phyloP scores from a whole-genome alignment of 2,797 vertebrate genomes.

The Ispidina lecontei region DNA sequence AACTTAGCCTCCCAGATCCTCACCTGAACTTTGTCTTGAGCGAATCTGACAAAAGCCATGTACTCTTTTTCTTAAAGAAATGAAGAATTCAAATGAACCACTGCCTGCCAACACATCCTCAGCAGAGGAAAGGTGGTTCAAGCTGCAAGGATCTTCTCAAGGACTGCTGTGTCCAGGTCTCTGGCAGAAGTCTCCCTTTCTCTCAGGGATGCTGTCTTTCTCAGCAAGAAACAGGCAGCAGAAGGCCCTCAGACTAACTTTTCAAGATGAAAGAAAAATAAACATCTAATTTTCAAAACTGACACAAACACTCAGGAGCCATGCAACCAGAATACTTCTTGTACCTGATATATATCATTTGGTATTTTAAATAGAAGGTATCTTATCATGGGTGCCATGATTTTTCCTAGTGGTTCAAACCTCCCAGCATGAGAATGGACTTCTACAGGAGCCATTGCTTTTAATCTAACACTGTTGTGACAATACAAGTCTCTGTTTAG shows the following conservation, averaged over 20 bases:
- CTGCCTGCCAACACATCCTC: background rate
- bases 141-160: background rate
- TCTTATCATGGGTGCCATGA: background rate
- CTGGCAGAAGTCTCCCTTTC: background rate
- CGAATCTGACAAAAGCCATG: background rate
- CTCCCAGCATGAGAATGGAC: background rate
- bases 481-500: background rate
- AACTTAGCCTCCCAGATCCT: background rate
- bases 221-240: background rate
- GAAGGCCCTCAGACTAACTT: background rate
- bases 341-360: background rate
- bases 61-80: background rate
- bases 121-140: background rate
- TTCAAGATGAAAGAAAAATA: background rate
- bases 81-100: fast-evolving
- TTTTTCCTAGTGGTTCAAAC: background rate
- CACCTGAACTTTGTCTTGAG: background rate
- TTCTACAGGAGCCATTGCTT: background rate
- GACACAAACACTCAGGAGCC: fast-evolving
- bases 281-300: background rate
- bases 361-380: background rate
- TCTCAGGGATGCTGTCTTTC: background rate
- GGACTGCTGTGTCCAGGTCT: background rate
- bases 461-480: background rate
- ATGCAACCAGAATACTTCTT: background rate